A percentile compares a stretch with the other conserved stretches of the same genome.
These are phyloP conservation scores for Stichodactyla mertensii DNA, from an alignment of 64 coral and sea anemone species.

Conservation along the genomic window DNA sequence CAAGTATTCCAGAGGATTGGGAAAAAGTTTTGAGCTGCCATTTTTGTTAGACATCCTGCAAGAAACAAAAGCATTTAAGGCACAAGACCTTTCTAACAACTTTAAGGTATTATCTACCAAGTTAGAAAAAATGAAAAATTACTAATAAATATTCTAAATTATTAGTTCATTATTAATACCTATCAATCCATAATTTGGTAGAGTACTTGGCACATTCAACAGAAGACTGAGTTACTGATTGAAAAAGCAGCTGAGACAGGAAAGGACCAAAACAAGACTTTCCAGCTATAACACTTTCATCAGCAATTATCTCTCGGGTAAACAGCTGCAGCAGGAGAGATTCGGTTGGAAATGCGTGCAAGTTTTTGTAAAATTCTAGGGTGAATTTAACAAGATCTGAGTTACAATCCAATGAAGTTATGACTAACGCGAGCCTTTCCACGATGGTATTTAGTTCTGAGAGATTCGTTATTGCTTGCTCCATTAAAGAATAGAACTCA, in stretches of 20 bases:
- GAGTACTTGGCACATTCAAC: slow-evolving; percentile 39
- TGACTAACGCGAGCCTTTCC: background rate
- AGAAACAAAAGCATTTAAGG: background rate
- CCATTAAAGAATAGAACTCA: slow-evolving; percentile 5
- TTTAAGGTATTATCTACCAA: too few species aligned
- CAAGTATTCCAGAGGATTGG: slow-evolving; percentile 43
- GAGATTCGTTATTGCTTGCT: slow-evolving; percentile 14
- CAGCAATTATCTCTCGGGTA: slow-evolving; percentile 18
- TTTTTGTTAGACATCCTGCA: background rate
- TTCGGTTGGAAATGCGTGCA: background rate
- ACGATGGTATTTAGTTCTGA: background rate
- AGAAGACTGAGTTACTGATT: slow-evolving; percentile 26
- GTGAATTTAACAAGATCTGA: slow-evolving; percentile 1
- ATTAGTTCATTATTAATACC: background rate
- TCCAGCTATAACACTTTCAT: background rate
- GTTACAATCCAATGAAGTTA: background rate
- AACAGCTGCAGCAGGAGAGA: background rate
- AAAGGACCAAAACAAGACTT: slow-evolving; percentile 18
- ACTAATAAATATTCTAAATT: too few species aligned
- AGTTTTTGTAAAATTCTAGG: slow-evolving; percentile 35
- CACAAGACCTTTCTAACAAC: too few species aligned
- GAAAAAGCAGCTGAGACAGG: slow-evolving; percentile 23
- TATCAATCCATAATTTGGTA: slow-evolving; percentile 36
- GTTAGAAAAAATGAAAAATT: too few species aligned
- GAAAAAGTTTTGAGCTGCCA: background rate